These are phyloP conservation scores for Gambusia holbrooki DNA, from an alignment of 2,113 vertebrate species.

Conservation along the genomic window DNA sequence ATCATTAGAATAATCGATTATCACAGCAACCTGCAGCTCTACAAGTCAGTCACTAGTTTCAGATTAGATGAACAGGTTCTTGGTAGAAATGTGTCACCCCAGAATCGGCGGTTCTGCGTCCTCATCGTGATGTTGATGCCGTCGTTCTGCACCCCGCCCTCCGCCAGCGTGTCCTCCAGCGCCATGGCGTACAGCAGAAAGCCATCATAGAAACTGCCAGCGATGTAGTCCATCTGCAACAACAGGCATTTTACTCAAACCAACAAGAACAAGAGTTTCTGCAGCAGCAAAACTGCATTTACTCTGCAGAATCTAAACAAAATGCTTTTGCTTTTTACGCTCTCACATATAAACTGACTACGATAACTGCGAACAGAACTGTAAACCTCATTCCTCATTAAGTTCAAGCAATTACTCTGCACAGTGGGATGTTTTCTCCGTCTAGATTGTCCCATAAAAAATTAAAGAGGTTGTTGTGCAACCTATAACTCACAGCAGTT, in stretches of 20 bases:
- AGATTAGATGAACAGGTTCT: neutral
- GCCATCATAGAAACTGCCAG: constrained; percentile 96
- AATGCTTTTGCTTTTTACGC: neutral
- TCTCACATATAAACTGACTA: neutral
- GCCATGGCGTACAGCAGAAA: constrained; percentile 91
- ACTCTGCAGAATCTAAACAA: neutral
- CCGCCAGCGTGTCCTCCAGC: constrained; percentile 89
- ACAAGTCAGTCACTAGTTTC: too few species aligned
- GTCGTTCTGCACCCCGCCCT: constrained; percentile 90
- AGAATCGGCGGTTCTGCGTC: constrained; percentile 89
- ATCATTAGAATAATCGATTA: neutral
- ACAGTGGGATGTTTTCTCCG: constrained; percentile 15
- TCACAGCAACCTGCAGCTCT: too few species aligned
- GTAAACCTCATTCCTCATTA: constrained; percentile 41
- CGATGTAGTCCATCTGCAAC: constrained; percentile 93
- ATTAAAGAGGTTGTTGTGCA: constrained; percentile 18
- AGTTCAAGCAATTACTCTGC: constrained; percentile 12
- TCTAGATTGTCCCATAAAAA: constrained; percentile 21
- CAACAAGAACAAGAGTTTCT: too few species aligned
- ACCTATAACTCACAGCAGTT: neutral
- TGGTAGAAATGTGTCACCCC: constrained; percentile 76
- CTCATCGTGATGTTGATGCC: constrained; percentile 89
- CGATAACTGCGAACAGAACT: constrained; percentile 19
- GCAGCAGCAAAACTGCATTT: neutral
- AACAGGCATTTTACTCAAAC: too few species aligned